Percentiles rank a stretch among this genome's conserved stretches.
These are phyloP conservation scores for Campoplex nolae DNA, from an alignment of 2,888 invertebrate species.

Conservation along the genomic window DNA sequence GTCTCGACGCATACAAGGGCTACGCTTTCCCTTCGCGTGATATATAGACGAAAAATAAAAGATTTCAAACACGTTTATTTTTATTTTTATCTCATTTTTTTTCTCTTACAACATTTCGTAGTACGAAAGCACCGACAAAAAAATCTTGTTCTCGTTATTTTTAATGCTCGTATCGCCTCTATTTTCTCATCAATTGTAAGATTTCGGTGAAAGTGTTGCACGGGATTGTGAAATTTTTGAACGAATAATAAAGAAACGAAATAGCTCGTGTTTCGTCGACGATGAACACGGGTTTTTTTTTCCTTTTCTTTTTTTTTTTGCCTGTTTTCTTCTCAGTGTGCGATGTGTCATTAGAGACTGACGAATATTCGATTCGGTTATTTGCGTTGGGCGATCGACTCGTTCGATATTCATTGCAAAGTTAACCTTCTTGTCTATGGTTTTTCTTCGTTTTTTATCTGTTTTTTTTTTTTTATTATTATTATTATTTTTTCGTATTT, in stretches of 20 bases:
- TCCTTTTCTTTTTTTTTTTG: not conserved
- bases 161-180: not conserved
- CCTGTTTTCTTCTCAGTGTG: not conserved
- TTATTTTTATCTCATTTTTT: not conserved
- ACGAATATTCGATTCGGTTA: too few relatives aligned
- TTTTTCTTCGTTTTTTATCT: not conserved
- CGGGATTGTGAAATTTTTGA: not conserved
- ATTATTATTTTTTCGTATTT: not conserved
- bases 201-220: not conserved
- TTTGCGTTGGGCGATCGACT: not conserved
- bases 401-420: not conserved
- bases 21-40: conserved; percentile 11
- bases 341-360: not conserved
- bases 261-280: not conserved
- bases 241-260: not conserved
- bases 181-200: not conserved
- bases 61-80: not conserved
- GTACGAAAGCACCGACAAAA: not conserved
- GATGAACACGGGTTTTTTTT: not conserved
- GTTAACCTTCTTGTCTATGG: not conserved
- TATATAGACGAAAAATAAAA: conserved; percentile 1
- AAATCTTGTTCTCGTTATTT: not conserved
- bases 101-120: not conserved
- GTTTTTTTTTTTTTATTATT: too few relatives aligned
- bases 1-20: conserved; percentile 56